Conservation (phyloP, 2,113 vertebrate species). For the Triplophysa siluroides region DNA sequence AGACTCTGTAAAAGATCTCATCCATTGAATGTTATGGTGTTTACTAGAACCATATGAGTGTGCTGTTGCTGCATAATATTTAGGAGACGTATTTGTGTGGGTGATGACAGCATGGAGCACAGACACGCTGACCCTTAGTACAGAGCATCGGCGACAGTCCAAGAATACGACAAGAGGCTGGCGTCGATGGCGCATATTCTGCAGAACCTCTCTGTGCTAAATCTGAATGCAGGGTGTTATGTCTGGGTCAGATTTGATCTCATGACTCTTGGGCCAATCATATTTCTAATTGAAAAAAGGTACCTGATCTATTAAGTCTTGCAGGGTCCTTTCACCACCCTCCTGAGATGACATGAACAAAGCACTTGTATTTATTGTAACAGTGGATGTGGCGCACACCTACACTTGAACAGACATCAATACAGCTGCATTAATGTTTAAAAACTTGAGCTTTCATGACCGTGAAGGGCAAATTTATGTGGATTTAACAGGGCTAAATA, state of each 20-base stretch:
- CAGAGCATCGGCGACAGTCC: constrained; percentile 4
- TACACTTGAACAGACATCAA: constrained; percentile 16
- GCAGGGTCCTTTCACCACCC: constrained; percentile 35
- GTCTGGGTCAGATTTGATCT: constrained; percentile 47
- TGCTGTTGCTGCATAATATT: constrained; percentile 30
- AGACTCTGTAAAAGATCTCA: background rate
- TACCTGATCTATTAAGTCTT: constrained; percentile 10
- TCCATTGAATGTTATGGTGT: constrained; percentile 26
- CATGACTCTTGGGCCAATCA: constrained; percentile 4
- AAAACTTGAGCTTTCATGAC: no score
- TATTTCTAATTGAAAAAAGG: constrained; percentile 45
- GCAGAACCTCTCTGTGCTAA: constrained; percentile 32
- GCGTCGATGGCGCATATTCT: constrained; percentile 37
- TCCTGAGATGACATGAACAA: constrained; percentile 19
- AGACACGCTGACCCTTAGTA: constrained; percentile 41
- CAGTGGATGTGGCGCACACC: constrained; percentile 1
- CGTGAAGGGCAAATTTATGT: no score
- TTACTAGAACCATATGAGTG: constrained; percentile 36
- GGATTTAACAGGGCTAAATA: no score
- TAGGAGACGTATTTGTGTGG: constrained; percentile 40
- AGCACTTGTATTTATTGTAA: background rate
- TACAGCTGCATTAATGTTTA: background rate
- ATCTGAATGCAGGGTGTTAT: constrained; percentile 43
- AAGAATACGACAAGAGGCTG: constrained; percentile 26
- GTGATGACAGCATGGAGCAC: constrained; percentile 41